These are phyloP conservation scores for Ceyx margarethae DNA, from an alignment of 2,113 vertebrate species.

Conservation along the genomic window DNA sequence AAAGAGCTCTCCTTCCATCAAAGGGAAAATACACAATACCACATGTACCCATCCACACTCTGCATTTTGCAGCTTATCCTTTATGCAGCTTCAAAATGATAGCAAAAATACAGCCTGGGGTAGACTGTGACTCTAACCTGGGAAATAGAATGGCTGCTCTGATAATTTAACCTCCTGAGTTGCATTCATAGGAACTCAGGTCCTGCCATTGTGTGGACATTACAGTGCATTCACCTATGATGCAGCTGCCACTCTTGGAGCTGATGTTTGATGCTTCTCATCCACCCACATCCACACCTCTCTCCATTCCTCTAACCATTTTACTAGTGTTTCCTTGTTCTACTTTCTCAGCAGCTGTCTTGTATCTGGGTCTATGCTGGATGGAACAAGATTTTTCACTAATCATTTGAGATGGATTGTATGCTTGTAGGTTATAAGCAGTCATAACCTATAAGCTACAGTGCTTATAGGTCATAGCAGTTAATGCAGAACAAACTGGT, in stretches of 20 bases:
- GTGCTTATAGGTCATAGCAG: background rate
- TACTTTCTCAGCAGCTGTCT: background rate
- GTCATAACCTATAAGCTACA: background rate
- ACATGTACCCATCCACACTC: background rate
- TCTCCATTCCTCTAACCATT: background rate
- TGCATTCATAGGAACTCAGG: rapidly evolving
- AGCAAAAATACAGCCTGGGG: background rate
- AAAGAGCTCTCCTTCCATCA: background rate
- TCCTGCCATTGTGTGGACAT: too few species aligned
- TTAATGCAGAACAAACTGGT: background rate
- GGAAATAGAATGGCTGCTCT: background rate
- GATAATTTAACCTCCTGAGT: rapidly evolving
- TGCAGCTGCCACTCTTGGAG: background rate
- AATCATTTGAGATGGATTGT: background rate
- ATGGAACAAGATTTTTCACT: background rate
- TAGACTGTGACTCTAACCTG: background rate
- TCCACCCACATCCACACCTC: background rate
- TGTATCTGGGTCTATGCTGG: background rate
- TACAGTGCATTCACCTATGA: background rate
- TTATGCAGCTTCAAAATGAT: background rate
- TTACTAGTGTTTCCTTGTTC: background rate
- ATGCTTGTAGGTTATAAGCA: too few species aligned
- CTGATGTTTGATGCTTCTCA: background rate
- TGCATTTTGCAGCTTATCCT: background rate
- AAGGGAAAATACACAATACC: background rate